Evolutionary conservation across 2,113 vertebrate species (phyloP), one percentile per base, ranked within the genome.

Genomic region (Physeter macrocephalus): DNA sequence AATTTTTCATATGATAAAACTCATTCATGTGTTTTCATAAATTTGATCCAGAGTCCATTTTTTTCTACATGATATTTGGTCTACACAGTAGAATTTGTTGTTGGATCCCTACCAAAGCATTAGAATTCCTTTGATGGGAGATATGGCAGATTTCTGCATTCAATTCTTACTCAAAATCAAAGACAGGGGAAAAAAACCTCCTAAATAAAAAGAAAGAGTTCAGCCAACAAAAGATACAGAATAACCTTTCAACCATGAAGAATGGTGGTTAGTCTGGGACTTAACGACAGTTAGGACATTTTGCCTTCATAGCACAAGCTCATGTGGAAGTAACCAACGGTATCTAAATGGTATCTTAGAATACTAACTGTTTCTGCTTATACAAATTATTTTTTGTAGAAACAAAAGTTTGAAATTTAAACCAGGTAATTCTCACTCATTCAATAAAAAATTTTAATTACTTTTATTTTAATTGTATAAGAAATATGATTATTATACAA

Each of bases 101-200:
- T 81, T 75, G 77, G 46, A 69, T 54, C 27, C 27, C 46, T 82
- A 41, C 72, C 90, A 62, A 91, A 92, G 21, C 64, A 81, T 57
- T 80, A 54, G 13, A 88, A 86, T 69, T 86, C 74, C 49, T 94
- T 80, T 11, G 10, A 78, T 5, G n/a, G 14, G 12, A 82, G 34
- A 88, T 82, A 77, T 6, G 57, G 23, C 11, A 75, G 52, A 59
- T 95, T 62, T 84, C 71, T 83, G 54, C 84, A 57, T 91, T 95
- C 87, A 61, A 57, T 87, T 96, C 84, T 74, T 74, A 83, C 13
- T 39, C 49, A 82, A 91, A 97, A 72, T 59, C 74, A 93, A 86
- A 83, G 14, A 72, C 43, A 20, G 1, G 15, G 29, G 59, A 34
- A 62, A 43, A 31, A 85, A 77, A 49, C 0, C 12, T 82, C 31